Conservation (phyloP, 2,797 vertebrate species). For the Decapterus maruadsi region DNA sequence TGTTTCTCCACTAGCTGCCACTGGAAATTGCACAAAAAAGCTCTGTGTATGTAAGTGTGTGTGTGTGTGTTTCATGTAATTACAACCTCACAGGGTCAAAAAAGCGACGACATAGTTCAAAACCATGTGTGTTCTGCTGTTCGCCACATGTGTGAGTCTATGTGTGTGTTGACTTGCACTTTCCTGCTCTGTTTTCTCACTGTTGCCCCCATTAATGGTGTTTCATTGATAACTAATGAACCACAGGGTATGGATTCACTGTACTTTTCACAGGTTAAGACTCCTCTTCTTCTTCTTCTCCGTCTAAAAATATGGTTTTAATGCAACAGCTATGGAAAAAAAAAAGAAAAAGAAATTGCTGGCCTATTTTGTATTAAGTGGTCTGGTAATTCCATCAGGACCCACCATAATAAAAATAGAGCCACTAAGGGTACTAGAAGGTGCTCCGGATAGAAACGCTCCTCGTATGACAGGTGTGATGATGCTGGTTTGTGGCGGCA, state of each 20-base stretch:
- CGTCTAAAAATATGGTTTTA: conserved; percentile 53
- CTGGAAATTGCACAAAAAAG: conserved; percentile 66
- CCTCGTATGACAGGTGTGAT: conserved; percentile 19
- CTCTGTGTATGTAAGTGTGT: conserved; percentile 19
- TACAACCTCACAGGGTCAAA: conserved; percentile 24
- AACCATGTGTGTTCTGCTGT: background rate
- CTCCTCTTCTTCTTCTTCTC: conserved; percentile 26
- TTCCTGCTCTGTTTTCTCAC: conserved; percentile 11
- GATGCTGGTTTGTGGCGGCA: background rate
- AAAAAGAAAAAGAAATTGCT: conserved; percentile 47
- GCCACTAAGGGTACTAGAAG: conserved; percentile 38
- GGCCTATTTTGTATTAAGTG: conserved; percentile 69
- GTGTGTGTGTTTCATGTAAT: conserved; percentile 14
- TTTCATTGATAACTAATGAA: conserved; percentile 16
- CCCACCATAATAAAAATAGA: conserved; percentile 57
- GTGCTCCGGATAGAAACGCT: conserved; percentile 58
- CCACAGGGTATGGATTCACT: background rate
- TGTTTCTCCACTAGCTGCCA: conserved; percentile 63
- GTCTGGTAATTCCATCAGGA: conserved; percentile 68
- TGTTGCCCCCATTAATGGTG: conserved; percentile 1
- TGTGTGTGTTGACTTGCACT: background rate
- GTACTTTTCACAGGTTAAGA: background rate
- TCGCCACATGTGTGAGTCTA: background rate
- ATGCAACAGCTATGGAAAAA: conserved; percentile 32
- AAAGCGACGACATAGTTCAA: conserved; percentile 11